Evolutionary conservation across 2,888 invertebrate genomes (phyloP).

Genomic region (Mesochorus sp.): DNA sequence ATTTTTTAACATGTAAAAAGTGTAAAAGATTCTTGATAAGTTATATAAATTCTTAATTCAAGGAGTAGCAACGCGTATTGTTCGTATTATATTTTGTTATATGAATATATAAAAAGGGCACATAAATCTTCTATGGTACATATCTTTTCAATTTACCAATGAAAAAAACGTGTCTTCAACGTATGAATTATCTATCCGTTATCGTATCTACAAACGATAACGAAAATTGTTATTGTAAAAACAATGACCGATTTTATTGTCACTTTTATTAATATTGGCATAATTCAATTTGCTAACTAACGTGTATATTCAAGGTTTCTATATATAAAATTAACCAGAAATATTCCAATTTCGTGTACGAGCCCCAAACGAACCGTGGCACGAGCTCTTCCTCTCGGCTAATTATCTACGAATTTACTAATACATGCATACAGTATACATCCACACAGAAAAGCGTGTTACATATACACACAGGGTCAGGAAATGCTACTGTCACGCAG

Average conservation of each 20-base stretch:
- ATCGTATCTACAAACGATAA: too few species aligned
- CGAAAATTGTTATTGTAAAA: too few species aligned
- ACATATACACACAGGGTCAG: conserved; percentile 28
- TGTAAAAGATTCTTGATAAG: too few species aligned
- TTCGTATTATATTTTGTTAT: neutral
- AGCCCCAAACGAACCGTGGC: conserved; percentile 5
- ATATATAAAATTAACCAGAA: conserved; percentile 8
- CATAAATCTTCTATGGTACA: neutral
- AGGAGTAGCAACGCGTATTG: neutral
- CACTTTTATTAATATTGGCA: neutral
- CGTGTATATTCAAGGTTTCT: neutral
- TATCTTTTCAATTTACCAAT: too few species aligned
- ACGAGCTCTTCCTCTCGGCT: conserved; percentile 49
- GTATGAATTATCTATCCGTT: too few species aligned
- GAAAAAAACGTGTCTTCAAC: too few species aligned
- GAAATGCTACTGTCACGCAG: conserved; percentile 60
- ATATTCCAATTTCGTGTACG: conserved; percentile 17
- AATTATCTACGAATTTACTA: conserved; percentile 65
- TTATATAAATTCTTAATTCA: neutral
- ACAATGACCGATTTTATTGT: too few species aligned
- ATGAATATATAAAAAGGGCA: neutral
- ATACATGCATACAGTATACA: conserved; percentile 35
- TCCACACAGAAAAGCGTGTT: neutral
- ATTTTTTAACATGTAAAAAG: neutral
- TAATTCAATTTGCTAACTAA: neutral